Percentiles rank a stretch among this genome's conserved stretches.
Evolutionary conservation across 2,888 invertebrate genomes (phyloP).

Genomic region (Orthosia gracilis): DNA sequence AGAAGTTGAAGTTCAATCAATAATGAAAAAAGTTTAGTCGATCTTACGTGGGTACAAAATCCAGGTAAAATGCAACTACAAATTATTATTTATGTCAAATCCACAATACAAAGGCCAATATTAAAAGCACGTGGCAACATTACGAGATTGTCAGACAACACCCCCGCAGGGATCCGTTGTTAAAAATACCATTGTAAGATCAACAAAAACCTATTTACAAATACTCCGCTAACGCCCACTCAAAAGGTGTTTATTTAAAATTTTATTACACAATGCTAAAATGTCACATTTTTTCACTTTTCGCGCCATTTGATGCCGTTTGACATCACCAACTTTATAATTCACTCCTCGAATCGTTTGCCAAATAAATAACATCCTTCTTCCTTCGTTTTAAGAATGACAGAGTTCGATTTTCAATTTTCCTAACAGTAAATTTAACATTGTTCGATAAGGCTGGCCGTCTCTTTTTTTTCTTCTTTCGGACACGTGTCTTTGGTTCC

Average conservation of each 20-base stretch:
- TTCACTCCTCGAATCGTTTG: conserved; percentile 57
- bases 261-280: conserved; percentile 85
- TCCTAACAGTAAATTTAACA: conserved; percentile 26
- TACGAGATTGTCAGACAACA: conserved; percentile 67
- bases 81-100: conserved; percentile 40
- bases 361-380: conserved; percentile 70
- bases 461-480: conserved; percentile 75
- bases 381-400: conserved; percentile 56
- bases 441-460: conserved; percentile 66
- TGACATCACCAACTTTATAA: conserved; percentile 73
- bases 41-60: conserved; percentile 14
- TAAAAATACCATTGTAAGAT: conserved; percentile 81
- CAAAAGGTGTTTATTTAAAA: conserved; percentile 91
- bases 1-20: background rate
- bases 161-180: conserved; percentile 68
- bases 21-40: background rate
- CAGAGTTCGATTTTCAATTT: conserved; percentile 45
- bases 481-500: conserved; percentile 88
- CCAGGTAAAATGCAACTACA: conserved; percentile 31
- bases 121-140: conserved; percentile 75
- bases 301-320: conserved; percentile 90
- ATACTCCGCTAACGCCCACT: conserved; percentile 90
- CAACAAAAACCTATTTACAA: conserved; percentile 90
- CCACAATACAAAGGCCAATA: conserved; percentile 58
- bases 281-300: conserved; percentile 86